Conservation (phyloP, 2,113 vertebrate genomes). For the Cranoglanis bouderius region DNA sequence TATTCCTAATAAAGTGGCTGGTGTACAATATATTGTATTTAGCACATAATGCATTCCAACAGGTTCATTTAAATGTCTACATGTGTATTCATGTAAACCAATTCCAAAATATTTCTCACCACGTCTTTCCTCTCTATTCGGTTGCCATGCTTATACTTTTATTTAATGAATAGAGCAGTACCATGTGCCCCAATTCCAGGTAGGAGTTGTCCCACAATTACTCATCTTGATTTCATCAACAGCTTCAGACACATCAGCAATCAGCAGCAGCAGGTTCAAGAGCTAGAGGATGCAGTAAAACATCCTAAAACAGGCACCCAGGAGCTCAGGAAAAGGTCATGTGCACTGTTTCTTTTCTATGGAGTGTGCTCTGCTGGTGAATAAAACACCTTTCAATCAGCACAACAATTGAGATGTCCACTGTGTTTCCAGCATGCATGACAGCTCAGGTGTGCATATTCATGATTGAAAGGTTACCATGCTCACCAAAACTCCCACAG, state of each 20-base stretch:
- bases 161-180: constrained; percentile 18
- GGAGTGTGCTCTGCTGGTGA: background rate
- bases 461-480: background rate
- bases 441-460: background rate
- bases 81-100: background rate
- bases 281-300: constrained; percentile 29
- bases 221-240: constrained; percentile 25
- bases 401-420: background rate
- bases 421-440: background rate
- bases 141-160: background rate
- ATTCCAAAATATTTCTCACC: background rate
- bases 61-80: background rate
- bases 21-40: background rate
- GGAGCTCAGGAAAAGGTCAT: constrained; percentile 36
- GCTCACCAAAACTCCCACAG: background rate
- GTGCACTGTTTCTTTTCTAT: background rate
- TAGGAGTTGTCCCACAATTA: background rate
- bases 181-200: background rate
- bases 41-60: background rate
- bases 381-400: background rate
- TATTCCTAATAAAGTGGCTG: background rate
- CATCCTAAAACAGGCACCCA: constrained; percentile 34
- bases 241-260: constrained; percentile 31
- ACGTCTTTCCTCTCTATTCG: background rate
- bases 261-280: constrained; percentile 17